Conservation (phyloP, 2,888 invertebrate genomes). For the Lamellibrachia columna region DNA sequence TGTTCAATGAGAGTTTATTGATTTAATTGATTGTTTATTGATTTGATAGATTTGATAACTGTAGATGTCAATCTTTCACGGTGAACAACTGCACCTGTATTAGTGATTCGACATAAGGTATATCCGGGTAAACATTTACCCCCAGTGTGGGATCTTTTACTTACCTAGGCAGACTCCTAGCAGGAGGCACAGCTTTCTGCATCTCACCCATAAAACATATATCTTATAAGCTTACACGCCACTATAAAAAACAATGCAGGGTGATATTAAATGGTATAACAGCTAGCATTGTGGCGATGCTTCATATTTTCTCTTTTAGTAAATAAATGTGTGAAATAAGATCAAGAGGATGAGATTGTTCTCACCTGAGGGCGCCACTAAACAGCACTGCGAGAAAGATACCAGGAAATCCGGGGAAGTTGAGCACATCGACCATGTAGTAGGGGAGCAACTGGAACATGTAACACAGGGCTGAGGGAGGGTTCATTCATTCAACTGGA, state of each 20-base stretch:
- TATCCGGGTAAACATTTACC: too few species aligned
- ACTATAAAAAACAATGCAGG: conserved; percentile 4
- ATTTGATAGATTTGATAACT: too few species aligned
- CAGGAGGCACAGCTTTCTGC: too few species aligned
- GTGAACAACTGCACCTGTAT: too few species aligned
- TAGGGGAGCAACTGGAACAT: conserved; percentile 43
- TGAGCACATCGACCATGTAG: conserved; percentile 42
- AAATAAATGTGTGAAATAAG: neutral
- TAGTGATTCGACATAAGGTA: too few species aligned
- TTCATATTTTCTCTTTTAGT: neutral
- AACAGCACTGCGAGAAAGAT: conserved; percentile 46
- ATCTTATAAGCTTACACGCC: neutral
- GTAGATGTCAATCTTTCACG: too few species aligned
- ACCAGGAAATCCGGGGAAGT: conserved; percentile 43
- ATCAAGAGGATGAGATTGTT: neutral
- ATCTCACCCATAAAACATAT: neutral
- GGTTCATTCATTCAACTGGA: neutral
- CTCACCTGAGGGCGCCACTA: conserved; percentile 46
- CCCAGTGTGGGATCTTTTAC: too few species aligned
- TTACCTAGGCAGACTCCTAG: too few species aligned
- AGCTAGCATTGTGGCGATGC: too few species aligned
- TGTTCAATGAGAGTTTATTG: too few species aligned
- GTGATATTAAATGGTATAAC: neutral
- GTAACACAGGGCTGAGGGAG: neutral
- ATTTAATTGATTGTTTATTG: too few species aligned